These are phyloP conservation scores for Saturnia japonica DNA, from an alignment of 2,888 invertebrate genomes.

Conservation along the genomic window DNA sequence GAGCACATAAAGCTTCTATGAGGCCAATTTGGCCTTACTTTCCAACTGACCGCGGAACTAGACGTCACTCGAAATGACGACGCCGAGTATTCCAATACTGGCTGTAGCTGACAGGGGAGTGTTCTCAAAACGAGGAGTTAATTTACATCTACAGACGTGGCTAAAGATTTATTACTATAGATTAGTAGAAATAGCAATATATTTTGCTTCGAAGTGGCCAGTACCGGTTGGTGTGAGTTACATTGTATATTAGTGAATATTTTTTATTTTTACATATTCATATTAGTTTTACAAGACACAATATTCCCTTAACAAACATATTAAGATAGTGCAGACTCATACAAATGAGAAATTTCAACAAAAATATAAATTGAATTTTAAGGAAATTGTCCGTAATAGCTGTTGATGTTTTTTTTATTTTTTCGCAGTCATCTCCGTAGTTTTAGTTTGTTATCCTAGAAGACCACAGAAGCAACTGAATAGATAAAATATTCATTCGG, in stretches of 20 bases:
- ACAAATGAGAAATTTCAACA: not conserved
- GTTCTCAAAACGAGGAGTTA: too few relatives aligned
- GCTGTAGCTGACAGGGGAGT: too few relatives aligned
- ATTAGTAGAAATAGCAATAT: too few relatives aligned
- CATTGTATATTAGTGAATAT: not conserved
- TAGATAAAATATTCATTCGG: constrained; percentile 5
- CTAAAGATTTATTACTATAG: too few relatives aligned
- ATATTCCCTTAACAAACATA: not conserved
- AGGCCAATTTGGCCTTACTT: too few relatives aligned
- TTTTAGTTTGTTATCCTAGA: not conserved
- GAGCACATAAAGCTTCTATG: too few relatives aligned
- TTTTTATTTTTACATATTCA: too few relatives aligned
- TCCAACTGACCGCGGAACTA: too few relatives aligned
- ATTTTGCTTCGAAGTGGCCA: not conserved
- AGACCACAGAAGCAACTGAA: not conserved
- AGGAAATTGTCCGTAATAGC: not conserved
- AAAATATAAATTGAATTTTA: not conserved
- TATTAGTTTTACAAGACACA: not conserved
- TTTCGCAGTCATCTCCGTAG: not conserved
- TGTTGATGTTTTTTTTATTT: not conserved
- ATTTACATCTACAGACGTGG: too few relatives aligned
- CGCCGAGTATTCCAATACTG: too few relatives aligned
- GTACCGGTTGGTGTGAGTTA: not conserved
- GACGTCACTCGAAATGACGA: too few relatives aligned
- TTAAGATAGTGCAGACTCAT: not conserved